Conservation (phyloP, 2,888 invertebrate species). For the Hirtodrosophila confusa region DNA sequence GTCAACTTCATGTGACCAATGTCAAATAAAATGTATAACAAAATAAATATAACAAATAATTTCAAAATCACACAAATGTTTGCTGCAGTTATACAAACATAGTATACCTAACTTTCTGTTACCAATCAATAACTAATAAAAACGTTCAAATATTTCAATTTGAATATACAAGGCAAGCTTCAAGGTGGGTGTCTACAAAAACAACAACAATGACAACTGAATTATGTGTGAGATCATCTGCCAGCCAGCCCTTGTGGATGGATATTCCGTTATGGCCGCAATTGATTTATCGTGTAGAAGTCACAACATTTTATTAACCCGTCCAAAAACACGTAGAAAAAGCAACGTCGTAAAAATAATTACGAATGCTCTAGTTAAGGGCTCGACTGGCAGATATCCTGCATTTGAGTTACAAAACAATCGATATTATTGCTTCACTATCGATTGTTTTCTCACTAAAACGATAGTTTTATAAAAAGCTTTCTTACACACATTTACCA, state of each 20-base stretch:
- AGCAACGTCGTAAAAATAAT: not conserved
- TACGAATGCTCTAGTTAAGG: no score
- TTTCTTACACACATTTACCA: no score
- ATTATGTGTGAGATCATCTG: slow-evolving; percentile 66
- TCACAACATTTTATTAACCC: slow-evolving; percentile 20
- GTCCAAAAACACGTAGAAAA: slow-evolving; percentile 4
- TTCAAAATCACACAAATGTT: slow-evolving; percentile 14
- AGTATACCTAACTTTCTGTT: not conserved
- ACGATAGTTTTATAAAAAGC: no score
- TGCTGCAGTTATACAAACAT: slow-evolving; percentile 10
- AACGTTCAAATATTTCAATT: slow-evolving; percentile 22
- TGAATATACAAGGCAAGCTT: slow-evolving; percentile 8
- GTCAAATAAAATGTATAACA: not conserved
- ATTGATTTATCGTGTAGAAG: slow-evolving; percentile 57
- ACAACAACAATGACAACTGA: slow-evolving; percentile 20
- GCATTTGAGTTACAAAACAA: not conserved
- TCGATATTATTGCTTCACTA: no score
- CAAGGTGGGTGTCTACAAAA: slow-evolving; percentile 45
- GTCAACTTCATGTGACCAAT: slow-evolving; percentile 1
- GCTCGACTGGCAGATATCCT: no score
- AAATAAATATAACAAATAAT: slow-evolving; percentile 12
- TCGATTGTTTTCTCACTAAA: no score
- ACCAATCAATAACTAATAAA: slow-evolving; percentile 14
- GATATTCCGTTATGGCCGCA: slow-evolving; percentile 28
- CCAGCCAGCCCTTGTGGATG: slow-evolving; percentile 5